Evolutionary conservation across 2,797 vertebrate species (phyloP).

Genomic region (Amphiprion clarkii): DNA sequence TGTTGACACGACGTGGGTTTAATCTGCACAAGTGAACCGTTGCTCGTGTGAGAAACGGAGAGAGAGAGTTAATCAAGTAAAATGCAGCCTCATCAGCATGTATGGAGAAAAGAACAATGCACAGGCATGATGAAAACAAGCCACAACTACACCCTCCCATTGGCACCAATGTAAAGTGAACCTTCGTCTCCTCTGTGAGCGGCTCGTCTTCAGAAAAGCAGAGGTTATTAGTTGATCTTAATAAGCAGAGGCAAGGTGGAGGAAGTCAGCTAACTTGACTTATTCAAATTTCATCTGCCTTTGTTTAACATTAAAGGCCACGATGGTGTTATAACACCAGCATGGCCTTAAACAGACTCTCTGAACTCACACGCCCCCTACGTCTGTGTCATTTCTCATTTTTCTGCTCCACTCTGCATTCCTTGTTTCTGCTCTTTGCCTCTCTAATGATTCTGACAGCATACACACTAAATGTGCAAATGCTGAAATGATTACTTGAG

Average conservation of each 20-base stretch:
- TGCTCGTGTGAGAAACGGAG: constrained; percentile 44
- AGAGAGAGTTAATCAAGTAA: constrained; percentile 64
- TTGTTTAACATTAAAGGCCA: constrained; percentile 40
- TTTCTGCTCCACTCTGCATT: neutral
- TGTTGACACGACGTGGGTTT: constrained; percentile 71
- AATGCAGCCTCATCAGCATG: constrained; percentile 64
- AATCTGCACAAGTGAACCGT: constrained; percentile 66
- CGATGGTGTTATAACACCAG: constrained; percentile 35
- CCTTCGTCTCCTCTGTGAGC: neutral
- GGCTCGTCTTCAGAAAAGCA: constrained; percentile 14
- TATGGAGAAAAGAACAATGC: constrained; percentile 18
- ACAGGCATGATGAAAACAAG: constrained; percentile 40
- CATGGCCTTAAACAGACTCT: constrained; percentile 41
- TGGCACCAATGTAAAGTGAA: constrained; percentile 21
- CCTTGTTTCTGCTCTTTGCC: constrained; percentile 1
- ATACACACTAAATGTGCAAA: no score
- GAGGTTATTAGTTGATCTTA: constrained; percentile 33
- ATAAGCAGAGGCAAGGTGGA: constrained; percentile 10
- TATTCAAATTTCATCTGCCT: constrained; percentile 49
- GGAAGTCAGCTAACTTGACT: constrained; percentile 41
- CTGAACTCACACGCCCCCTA: constrained; percentile 26
- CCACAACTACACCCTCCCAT: constrained; percentile 33
- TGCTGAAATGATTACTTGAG: neutral
- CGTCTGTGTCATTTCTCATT: constrained; percentile 34
- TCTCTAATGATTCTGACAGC: neutral